Base-by-base conservation (phyloP, 30 jellyfish, hydroid and myxozoan genomes). In the Aurelia aurita region DNA sequence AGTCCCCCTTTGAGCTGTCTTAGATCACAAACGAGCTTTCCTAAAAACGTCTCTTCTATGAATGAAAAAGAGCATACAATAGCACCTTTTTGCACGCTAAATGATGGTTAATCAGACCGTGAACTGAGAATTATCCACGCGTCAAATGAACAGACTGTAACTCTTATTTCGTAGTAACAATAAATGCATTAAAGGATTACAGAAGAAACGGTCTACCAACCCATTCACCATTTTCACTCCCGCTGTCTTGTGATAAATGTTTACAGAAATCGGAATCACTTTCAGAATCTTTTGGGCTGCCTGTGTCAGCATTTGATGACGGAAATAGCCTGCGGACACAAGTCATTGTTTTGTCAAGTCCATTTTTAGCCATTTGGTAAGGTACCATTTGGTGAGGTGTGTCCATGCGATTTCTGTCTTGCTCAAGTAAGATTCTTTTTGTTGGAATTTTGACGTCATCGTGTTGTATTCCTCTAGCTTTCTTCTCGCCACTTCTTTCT, bases 281-380 rank as follows among this genome's bases (percentile, higher is more conserved):
- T 57, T 83, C 93, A 5, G 93, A 83, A 21, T 83, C 93, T 43
- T 49, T 57, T n/a, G 82, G 46, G 34, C 32, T 20, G 22, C 54
- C 46, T 47, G 55, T 39, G 12, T 61, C 80, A 18, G 25, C 15
- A 23, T 59, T 70, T 23, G 87, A 23, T 19, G 81, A 23, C 29
- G 93, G 93, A 45, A 83, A 83, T 25, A 83, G 77, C 45, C 87
- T 57, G 18, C 93, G 44, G 13, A 58, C 93, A 45, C 93, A 83
- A 45, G 72, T 73, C 80, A 83, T 34, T 10, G 87, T 39, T 59
- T 71, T 83, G 44, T 47, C 80, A 21, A 10, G 35, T 39, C 61
- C 64, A 25, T 47, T 66, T 53, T 64, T n/a, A n/a, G 31, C 25
- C 44, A 43, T 0, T 22, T 60, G 72, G n/a, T n/a, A n/a, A n/a